These are phyloP conservation scores for Notothenia rossii DNA, from an alignment of 2,113 vertebrate genomes.

Conservation along the genomic window DNA sequence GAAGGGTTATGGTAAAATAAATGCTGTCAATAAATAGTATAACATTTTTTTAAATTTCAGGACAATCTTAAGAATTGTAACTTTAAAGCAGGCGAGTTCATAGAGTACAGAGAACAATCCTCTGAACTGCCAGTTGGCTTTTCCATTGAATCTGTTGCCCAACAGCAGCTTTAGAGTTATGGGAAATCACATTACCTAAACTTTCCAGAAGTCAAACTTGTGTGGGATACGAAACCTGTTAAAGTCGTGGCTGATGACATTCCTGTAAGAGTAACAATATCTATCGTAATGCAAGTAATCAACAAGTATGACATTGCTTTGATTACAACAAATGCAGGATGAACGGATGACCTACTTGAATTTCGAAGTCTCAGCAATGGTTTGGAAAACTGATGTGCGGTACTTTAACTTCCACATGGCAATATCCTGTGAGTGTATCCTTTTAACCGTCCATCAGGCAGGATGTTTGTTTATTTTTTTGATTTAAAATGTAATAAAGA, in stretches of 20 bases:
- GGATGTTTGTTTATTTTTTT: conserved; percentile 2
- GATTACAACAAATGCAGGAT: background rate
- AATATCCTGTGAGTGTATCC: conserved; percentile 4
- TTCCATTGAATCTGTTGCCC: background rate
- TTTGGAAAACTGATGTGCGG: conserved; percentile 9
- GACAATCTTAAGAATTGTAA: background rate
- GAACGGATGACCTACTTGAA: conserved; percentile 1
- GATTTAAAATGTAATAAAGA: conserved; percentile 25
- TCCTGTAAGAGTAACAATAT: background rate
- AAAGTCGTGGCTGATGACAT: background rate
- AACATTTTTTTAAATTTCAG: background rate
- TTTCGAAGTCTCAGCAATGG: background rate
- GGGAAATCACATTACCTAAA: background rate
- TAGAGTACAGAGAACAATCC: background rate
- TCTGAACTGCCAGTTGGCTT: background rate
- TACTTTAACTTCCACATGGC: background rate
- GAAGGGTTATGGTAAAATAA: background rate
- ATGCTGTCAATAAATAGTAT: background rate
- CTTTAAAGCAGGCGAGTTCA: background rate
- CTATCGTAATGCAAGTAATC: background rate
- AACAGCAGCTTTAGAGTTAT: background rate
- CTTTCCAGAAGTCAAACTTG: background rate
- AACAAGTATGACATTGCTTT: background rate
- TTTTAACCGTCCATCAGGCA: background rate
- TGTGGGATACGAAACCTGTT: background rate